phyloP scores from a whole-genome alignment of 2,888 invertebrate species.

The Steinernema scapterisci region DNA sequence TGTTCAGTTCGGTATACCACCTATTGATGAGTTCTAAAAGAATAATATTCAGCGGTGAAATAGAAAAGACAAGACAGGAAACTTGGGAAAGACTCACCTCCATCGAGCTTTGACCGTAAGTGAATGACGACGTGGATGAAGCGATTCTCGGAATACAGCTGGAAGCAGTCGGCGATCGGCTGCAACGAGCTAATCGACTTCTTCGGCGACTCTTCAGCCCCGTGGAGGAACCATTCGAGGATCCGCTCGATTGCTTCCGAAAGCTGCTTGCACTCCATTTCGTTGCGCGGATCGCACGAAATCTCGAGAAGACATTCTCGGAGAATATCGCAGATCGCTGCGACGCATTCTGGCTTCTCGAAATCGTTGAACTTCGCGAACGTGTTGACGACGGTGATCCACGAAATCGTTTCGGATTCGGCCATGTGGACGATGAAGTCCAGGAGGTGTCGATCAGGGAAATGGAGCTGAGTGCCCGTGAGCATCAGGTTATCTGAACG shows the following conservation, averaged over 20 bases:
- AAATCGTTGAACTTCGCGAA: slow-evolving; percentile 14
- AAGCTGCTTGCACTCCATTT: not conserved
- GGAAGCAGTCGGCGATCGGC: slow-evolving; percentile 16
- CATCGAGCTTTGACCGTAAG: slow-evolving; percentile 1
- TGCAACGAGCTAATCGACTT: slow-evolving; percentile 1
- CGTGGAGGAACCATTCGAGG: slow-evolving; percentile 27
- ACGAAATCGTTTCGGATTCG: slow-evolving; percentile 13
- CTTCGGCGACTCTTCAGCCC: not conserved
- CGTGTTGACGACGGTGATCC: slow-evolving; percentile 25
- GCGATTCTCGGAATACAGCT: slow-evolving; percentile 8
- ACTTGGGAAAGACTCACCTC: not conserved
- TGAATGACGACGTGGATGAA: slow-evolving; percentile 8
- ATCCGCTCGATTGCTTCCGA: slow-evolving; percentile 19
- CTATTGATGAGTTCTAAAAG: not conserved
- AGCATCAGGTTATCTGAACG: slow-evolving; percentile 1
- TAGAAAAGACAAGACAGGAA: not conserved
- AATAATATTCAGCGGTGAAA: not conserved
- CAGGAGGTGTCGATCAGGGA: not conserved
- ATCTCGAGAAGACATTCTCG: not conserved
- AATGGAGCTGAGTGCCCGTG: not conserved
- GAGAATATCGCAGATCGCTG: slow-evolving; percentile 7
- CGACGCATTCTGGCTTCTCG: slow-evolving; percentile 17
- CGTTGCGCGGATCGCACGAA: slow-evolving; percentile 3
- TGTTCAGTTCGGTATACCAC: slow-evolving; percentile 3
- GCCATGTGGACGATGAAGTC: slow-evolving; percentile 11